Conservation (phyloP, 53 echinoderm and acorn worm species). For the Paelopatides confundens region DNA sequence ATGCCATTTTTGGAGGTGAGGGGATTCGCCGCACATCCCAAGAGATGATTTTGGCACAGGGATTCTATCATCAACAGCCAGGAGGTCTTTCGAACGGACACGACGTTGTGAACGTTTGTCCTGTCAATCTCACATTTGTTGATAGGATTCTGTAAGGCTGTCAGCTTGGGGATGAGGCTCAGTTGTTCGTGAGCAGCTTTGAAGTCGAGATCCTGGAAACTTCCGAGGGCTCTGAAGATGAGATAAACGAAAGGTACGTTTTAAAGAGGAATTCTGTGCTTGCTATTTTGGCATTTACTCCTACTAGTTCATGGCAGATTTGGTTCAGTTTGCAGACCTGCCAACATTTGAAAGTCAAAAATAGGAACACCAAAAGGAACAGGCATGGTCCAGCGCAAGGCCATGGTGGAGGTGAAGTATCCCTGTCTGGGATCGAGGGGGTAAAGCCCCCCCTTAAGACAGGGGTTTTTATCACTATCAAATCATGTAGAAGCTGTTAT, state of each 20-base stretch:
- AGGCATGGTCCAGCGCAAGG: too few species aligned
- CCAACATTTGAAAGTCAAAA: too few species aligned
- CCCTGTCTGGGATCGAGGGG: too few species aligned
- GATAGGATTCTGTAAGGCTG: slow-evolving; percentile 30
- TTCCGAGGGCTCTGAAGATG: slow-evolving; percentile 72
- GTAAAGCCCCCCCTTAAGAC: too few species aligned
- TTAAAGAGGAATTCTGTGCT: too few species aligned
- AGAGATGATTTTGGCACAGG: slow-evolving; percentile 75
- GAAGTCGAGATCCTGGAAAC: slow-evolving; percentile 81
- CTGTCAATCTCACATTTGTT: slow-evolving; percentile 45
- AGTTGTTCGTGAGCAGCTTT: slow-evolving; percentile 70
- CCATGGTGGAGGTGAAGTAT: too few species aligned
- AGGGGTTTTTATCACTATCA: too few species aligned
- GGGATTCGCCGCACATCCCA: slow-evolving; percentile 67
- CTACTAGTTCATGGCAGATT: too few species aligned
- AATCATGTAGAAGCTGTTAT: too few species aligned
- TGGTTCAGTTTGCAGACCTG: too few species aligned
- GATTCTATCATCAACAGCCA: slow-evolving; percentile 81
- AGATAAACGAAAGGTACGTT: neutral
- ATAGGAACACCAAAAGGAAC: too few species aligned
- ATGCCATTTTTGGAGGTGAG: slow-evolving; percentile 63
- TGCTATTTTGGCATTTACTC: too few species aligned
- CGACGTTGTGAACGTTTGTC: slow-evolving; percentile 50
- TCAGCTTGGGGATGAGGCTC: slow-evolving; percentile 88
- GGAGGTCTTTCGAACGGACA: slow-evolving; percentile 54